Evolutionary conservation across 2,888 invertebrate genomes (phyloP), one percentile per base, ranked within the genome.

Genomic region (Orthosia incerta): DNA sequence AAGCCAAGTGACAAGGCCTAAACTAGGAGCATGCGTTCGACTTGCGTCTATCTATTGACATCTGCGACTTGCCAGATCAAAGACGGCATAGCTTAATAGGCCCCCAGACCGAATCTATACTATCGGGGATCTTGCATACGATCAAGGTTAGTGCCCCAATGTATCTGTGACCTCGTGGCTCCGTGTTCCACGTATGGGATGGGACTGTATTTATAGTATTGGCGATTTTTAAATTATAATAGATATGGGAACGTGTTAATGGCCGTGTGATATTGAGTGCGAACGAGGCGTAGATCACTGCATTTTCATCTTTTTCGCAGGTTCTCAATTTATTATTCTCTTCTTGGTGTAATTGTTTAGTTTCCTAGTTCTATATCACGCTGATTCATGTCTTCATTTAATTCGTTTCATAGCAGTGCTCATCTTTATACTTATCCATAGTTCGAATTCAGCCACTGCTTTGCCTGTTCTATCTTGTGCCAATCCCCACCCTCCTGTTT

Each of bases 71-170:
- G 83, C 82, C 82, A 88, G 91, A 93, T 93, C 93, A 92, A 92
- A 93, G 92, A 87, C 88, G 89, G 91, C 79, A 82, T 73, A 88
- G 88, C 88, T 90, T 94, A 94, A 93, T 94, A 91, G 91, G 92
- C 88, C 86, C 86, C 87, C 76, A 83, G 86, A 80, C 80, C 74
- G 80, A 86, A 86, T 82, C 86, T 87, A 83, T 83, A 86, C 87
- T 90, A 91, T 91, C 90, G 79, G 83, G 75, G 76, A 89, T 90
- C 90, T 88, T 87, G 89, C 89, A 89, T 91, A 88, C 88, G 88
- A 89, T 87, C 90, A 86, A 88, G 90, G 91, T 89, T 86, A 89
- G 77, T 90, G 89, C 87, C 82, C 89, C 88, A 91, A 90, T 87
- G 88, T 86, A 87, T 88, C 88, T 89, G 87, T 89, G 88, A 91